Conservation (phyloP, 2,797 vertebrate species). For the Phrynocephalus guinanensis region DNA sequence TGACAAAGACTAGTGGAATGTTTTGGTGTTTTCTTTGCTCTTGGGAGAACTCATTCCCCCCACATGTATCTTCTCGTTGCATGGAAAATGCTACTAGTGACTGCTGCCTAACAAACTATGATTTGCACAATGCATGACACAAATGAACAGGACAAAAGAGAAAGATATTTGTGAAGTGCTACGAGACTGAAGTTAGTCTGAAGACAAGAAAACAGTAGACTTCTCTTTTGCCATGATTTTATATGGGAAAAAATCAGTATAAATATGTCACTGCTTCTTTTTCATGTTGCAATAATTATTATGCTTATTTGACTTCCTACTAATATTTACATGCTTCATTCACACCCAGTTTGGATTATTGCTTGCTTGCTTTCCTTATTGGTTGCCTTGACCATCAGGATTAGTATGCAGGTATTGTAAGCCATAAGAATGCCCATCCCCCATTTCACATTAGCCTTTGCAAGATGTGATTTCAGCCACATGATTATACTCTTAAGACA, state of each 20-base stretch:
- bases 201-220: background rate
- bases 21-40: background rate
- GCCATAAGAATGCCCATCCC: background rate
- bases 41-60: background rate
- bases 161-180: background rate
- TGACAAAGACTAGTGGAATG: background rate
- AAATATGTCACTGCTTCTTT: background rate
- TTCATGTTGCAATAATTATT: background rate
- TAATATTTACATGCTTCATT: slow-evolving; percentile 13
- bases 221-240: background rate
- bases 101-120: background rate
- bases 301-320: slow-evolving; percentile 6
- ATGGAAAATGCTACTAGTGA: background rate
- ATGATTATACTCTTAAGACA: background rate
- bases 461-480: background rate
- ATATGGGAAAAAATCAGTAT: background rate
- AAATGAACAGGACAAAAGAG: background rate
- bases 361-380: slow-evolving; percentile 26
- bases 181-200: background rate
- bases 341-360: slow-evolving; percentile 16
- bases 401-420: slow-evolving; percentile 13
- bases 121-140: background rate
- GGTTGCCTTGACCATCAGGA: background rate
- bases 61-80: background rate
- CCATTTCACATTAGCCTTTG: background rate